phyloP scores from a whole-genome alignment of 2,113 vertebrate species.

The Pluvialis apricaria region DNA sequence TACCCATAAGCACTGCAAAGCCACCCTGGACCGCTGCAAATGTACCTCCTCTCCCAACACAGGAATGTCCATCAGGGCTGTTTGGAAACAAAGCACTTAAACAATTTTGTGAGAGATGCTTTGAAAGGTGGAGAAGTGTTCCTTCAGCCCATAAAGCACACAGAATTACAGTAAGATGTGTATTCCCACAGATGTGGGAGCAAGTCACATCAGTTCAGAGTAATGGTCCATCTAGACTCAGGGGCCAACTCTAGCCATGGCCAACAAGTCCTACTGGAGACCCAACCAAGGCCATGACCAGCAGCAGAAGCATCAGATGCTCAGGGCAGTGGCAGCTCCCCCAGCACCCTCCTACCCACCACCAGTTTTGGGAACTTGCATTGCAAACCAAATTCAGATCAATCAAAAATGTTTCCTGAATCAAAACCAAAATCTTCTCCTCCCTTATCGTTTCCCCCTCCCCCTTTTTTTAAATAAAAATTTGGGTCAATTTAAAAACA shows the following conservation, averaged over 20 bases:
- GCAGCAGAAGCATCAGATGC: not conserved
- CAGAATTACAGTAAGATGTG: rapidly evolving
- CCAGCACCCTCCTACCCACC: not conserved
- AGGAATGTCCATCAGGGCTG: not conserved
- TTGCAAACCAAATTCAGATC: not conserved
- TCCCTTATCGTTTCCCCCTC: not conserved
- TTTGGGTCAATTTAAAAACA: not conserved
- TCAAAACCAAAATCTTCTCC: not conserved
- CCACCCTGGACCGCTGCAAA: not conserved
- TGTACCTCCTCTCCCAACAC: not conserved
- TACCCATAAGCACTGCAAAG: not conserved
- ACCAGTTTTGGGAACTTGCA: not conserved
- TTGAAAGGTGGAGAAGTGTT: not conserved
- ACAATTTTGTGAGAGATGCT: not conserved
- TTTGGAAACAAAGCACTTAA: not conserved
- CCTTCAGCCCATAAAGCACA: not conserved
- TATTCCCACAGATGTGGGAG: not conserved
- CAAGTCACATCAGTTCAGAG: not conserved
- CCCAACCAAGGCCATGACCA: not conserved
- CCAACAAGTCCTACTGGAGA: not conserved
- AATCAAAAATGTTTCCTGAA: not conserved
- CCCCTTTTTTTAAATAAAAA: not conserved
- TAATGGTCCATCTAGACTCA: not conserved
- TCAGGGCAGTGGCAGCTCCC: not conserved
- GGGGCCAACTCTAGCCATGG: not conserved